phyloP scores from a whole-genome alignment of 1,140 invertebrate species.

The Aphidius gifuensis region DNA sequence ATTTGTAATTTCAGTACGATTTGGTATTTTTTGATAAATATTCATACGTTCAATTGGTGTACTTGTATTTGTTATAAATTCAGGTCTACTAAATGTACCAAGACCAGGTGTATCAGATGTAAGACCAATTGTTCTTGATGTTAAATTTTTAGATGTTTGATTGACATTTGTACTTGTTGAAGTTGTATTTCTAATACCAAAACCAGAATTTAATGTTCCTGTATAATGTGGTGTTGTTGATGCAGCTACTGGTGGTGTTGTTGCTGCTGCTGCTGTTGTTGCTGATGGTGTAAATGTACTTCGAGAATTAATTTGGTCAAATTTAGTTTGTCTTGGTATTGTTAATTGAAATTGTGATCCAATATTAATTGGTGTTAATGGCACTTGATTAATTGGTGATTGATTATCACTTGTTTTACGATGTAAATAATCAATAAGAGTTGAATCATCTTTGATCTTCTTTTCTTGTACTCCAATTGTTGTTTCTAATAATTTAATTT shows the following conservation, averaged over 20 bases:
- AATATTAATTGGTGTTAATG: conserved; percentile 30
- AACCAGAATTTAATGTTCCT: conserved; percentile 30
- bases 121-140: conserved; percentile 29
- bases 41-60: conserved; percentile 49
- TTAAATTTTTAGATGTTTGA: conserved; percentile 36
- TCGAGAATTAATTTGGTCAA: conserved; percentile 41
- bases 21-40: conserved; percentile 38
- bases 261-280: conserved; percentile 22
- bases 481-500: conserved; percentile 53
- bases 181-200: conserved; percentile 42
- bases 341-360: conserved; percentile 46
- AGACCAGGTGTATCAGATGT: conserved; percentile 37
- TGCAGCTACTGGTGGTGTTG: conserved; percentile 35
- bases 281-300: conserved; percentile 25
- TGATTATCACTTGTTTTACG: conserved; percentile 48
- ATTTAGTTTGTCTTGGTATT: conserved; percentile 47
- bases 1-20: conserved; percentile 24
- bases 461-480: conserved; percentile 60
- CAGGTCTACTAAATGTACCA: conserved; percentile 41
- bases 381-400: conserved; percentile 34
- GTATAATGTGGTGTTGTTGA: conserved; percentile 32
- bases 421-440: conserved; percentile 55
- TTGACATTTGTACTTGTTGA: conserved; percentile 47
- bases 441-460: conserved; percentile 64
- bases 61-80: conserved; percentile 49